Conservation (phyloP, 2,888 invertebrate species). For the Drosophila dives region DNA sequence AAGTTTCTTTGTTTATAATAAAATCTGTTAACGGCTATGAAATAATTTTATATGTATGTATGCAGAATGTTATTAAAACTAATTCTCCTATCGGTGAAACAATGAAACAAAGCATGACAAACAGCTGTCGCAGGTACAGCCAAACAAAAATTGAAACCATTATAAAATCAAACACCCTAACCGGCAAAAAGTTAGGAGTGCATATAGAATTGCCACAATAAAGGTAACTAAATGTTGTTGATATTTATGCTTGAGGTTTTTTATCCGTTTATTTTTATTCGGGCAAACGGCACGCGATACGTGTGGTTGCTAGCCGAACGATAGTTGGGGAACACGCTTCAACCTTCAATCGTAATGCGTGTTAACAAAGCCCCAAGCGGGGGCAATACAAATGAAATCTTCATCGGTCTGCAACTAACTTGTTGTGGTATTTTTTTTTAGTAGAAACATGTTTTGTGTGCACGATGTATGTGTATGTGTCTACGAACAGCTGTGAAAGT, state of each 20-base stretch:
- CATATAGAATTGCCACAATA: slow-evolving; percentile 10
- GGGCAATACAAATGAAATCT: slow-evolving; percentile 36
- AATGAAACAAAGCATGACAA: neutral
- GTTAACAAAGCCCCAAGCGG: slow-evolving; percentile 21
- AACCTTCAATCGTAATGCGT: slow-evolving; percentile 59
- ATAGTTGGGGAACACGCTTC: slow-evolving; percentile 29
- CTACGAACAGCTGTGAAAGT: slow-evolving; percentile 44
- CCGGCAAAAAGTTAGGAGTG: slow-evolving; percentile 8
- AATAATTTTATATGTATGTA: slow-evolving; percentile 6
- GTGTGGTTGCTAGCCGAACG: slow-evolving; percentile 9
- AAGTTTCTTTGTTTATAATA: slow-evolving; percentile 22
- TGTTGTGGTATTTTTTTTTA: slow-evolving; percentile 11
- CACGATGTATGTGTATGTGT: slow-evolving; percentile 27
- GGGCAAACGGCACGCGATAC: slow-evolving; percentile 9
- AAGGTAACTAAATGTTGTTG: slow-evolving; percentile 15
- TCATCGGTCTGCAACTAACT: slow-evolving; percentile 29
- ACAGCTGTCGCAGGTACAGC: neutral
- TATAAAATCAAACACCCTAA: neutral
- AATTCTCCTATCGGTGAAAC: slow-evolving; percentile 5
- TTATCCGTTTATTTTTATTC: neutral
- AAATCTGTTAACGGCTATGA: slow-evolving; percentile 25
- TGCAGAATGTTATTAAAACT: neutral
- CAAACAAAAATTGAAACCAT: neutral
- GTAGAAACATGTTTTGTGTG: slow-evolving; percentile 63
- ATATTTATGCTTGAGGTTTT: slow-evolving; percentile 25